Evolutionary conservation across 2,113 vertebrate species (phyloP), one percentile per base, ranked within the genome.

Genomic region (Onychorhynchus coronatus): DNA sequence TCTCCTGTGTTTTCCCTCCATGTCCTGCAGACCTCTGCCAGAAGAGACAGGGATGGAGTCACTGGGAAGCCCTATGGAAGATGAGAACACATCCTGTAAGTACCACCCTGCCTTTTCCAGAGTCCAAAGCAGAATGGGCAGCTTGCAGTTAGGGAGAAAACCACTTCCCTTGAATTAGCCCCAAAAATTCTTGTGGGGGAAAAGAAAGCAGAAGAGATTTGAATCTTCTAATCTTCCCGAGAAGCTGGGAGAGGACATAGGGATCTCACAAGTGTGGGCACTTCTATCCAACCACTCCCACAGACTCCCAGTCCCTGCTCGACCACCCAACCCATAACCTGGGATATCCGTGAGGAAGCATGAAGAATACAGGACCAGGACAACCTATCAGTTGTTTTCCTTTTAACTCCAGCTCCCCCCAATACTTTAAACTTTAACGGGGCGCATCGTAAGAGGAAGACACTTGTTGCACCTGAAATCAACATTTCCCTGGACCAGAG

Each of bases 401-500:
- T 84, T 61, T 77, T 15, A 5, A 55, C 37, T 46, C 11, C 95
- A 99, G 99, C 99, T 88, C 98, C 98, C 7, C 99, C 99, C 53
- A 98, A 95, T 85, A 98, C 98, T 0, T 71, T 99, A 50, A 99
- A 98, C 53, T 98, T 99, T 72, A 98, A 97, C 0, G 98, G 98
- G 47, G 97, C 98, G 0, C 99, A 99, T 87, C 98, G 98, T 19
- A 99, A 99, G 94, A 94, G 99, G 2, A 99, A 99, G 76, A 99
- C 99, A 0, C 97, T 99, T 23, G 97, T 99, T 1, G 99, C 99
- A 16, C 99, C 99, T 0, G 99, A 99, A 85, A 99, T 99, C 98
- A 99, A 99, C 97, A 98, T 99, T 73, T 99, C 99, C 31, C 97
- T 99, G 97, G 99, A 99, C 93, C 99, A 99, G 81, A 99, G 99